Base-by-base conservation (phyloP, 2,888 invertebrate species). In the Odontothrips loti region DNA sequence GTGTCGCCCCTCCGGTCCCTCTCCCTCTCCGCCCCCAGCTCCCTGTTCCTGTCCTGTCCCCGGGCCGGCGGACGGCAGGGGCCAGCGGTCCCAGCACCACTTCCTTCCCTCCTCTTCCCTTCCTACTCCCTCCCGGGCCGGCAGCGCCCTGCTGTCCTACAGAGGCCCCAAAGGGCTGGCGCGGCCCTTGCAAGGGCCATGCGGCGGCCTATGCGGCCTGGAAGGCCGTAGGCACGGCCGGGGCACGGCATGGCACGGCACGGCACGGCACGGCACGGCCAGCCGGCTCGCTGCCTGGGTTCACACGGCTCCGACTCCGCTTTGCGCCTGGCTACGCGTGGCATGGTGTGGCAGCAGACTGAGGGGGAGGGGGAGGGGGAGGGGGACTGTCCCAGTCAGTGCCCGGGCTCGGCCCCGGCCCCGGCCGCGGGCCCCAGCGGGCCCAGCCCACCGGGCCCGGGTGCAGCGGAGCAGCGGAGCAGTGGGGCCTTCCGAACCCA, bases 221-320 rank as follows among this genome's bases (percentile, higher is more conserved):
- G 34, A 43, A 6, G 34, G 34, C 3, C 3, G 34, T 2, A 6
- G 34, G 34, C 3, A 43, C 6, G 34, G 34, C n/a, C n/a, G 34
- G 34, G 34, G 34, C 34, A 58, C 15, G 20, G 20, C 58, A 20
- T 11, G 58, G 20, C 58, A 20, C 15, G 58, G 58, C 58, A 17
- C 15, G 34, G 34, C 34, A 58, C 15, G 20, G 20, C 58, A 20
- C 15, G 58, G 20, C 58, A 20, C 15, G 58, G 58, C 58, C 58
- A 58, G 58, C 58, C 58, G 58, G 58, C 58, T 58, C 58, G 58
- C 58, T 58, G 58, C 58, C 58, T 58, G 58, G 20, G 58, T 58
- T 58, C 58, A 58, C 58, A 58, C 58, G 20, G 58, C 17, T 15
- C 15, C 58, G 20, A 20, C 58, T 20, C 58, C 58, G 20, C n/a